These are phyloP conservation scores for Tachina grossa DNA, from an alignment of 2,888 invertebrate genomes.

Conservation along the genomic window DNA sequence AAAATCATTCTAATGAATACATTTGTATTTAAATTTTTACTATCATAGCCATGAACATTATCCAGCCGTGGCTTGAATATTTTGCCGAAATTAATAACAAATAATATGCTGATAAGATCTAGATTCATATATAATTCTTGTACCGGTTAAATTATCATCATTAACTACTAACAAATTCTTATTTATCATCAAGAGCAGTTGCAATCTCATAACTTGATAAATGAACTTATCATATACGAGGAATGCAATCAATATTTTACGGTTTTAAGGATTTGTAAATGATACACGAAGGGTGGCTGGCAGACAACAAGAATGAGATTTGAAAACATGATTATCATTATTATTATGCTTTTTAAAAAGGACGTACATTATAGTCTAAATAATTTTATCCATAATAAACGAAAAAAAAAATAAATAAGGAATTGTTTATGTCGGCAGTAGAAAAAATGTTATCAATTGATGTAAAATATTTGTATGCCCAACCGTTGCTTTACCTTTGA, in stretches of 20 bases:
- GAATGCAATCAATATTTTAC: constrained; percentile 43
- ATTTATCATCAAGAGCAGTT: not conserved
- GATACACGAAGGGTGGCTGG: constrained; percentile 10
- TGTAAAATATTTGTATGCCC: constrained; percentile 26
- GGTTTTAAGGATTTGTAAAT: constrained; percentile 48
- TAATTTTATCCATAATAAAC: constrained; percentile 63
- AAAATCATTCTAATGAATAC: no score
- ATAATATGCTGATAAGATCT: constrained; percentile 20
- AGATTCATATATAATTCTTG: not conserved
- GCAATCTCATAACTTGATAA: constrained; percentile 16
- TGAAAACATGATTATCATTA: constrained; percentile 46
- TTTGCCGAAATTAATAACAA: constrained; percentile 29
- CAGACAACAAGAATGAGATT: not conserved
- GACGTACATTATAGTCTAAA: not conserved
- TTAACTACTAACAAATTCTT: constrained; percentile 47
- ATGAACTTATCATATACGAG: constrained; percentile 22
- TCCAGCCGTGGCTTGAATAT: constrained; percentile 19
- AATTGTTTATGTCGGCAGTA: constrained; percentile 6
- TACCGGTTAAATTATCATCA: constrained; percentile 59
- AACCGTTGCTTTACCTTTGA: not conserved
- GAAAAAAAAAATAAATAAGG: constrained; percentile 55
- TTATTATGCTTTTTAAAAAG: constrained; percentile 18
- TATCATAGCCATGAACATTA: not conserved
- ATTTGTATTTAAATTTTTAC: not conserved
- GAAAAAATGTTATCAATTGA: constrained; percentile 54